Evolutionary conservation across 2,113 vertebrate species (phyloP).

Genomic region (Turnix velox): DNA sequence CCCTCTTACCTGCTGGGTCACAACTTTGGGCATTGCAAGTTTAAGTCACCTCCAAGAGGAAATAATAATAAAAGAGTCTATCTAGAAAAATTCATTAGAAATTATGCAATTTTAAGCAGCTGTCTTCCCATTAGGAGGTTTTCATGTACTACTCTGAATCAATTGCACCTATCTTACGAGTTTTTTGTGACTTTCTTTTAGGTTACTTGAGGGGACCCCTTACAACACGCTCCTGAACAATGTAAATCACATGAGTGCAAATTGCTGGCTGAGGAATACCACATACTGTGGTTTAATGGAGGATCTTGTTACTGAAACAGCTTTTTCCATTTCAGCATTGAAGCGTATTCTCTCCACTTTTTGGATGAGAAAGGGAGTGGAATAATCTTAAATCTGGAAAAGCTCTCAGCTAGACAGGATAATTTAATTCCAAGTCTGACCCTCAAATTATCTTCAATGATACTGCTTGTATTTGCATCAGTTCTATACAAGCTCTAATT

Average conservation of each 20-base stretch:
- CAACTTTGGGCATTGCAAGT: neutral
- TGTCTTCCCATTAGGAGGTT: neutral
- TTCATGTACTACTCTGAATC: neutral
- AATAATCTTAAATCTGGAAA: neutral
- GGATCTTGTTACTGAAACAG: neutral
- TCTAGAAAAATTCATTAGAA: neutral
- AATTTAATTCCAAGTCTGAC: neutral
- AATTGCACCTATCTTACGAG: neutral
- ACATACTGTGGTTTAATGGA: neutral
- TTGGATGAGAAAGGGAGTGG: neutral
- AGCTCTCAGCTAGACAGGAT: neutral
- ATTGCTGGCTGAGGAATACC: neutral
- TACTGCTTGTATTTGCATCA: neutral
- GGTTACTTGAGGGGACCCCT: neutral
- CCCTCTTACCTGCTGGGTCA: neutral
- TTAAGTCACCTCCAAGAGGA: neutral
- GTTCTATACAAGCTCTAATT: too few species aligned
- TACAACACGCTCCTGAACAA: neutral
- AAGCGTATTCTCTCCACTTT: neutral
- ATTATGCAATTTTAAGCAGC: neutral
- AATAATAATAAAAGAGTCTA: neutral
- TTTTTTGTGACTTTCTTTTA: neutral
- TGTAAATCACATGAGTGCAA: neutral
- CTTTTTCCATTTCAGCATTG: neutral
- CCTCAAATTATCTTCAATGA: neutral